Base-by-base conservation (phyloP, 2,888 invertebrate species). In the Drosophila nr. medialis region DNA sequence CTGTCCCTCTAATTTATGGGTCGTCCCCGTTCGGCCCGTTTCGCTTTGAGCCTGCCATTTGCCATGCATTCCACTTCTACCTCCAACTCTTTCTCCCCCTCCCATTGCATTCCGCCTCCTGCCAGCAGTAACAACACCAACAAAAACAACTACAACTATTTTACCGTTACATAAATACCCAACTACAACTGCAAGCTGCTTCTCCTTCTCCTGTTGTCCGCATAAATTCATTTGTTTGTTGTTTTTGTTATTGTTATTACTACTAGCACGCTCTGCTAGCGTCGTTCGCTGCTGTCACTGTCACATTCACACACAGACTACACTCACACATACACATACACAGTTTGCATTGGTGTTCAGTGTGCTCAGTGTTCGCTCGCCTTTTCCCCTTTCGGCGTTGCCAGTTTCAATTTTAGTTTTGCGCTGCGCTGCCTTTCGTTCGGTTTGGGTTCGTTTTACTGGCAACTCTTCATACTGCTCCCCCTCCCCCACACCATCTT, bases 361-460 rank as follows among this genome's bases (percentile, higher is more conserved):
- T 21, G n/a, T 58, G 72, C 42, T 38, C 50, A 36, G 59, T 45
- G 50, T 51, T 59, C 51, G 65, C 45, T 61, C 59, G 55, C 59
- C 45, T 71, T 77, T 69, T 69, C 75, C 81, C 75, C 72, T 64
- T 75, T 75, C 69, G 75, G 55, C 53, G 78, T 83, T 86, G 83
- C 81, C 86, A 85, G 86, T 83, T 83, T 86, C 83, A 86, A 83
- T 86, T 83, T 83, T 83, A 83, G 83, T 83, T 86, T 86, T 79
- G 83, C 77, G 55, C 55, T 55, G 55, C 75, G 71, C 63, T 78
- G 69, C 74, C 78, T 38, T 63, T 75, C 76, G 70, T 72, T 84
- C 80, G 73, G 60, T 69, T 81, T 86, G 77, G 75, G 72, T 81
- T 84, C 84, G 84, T 54, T 24, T 83, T 82, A 75, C 75, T 64